A percentile compares a stretch with the other conserved stretches of the same genome.
phyloP scores from a whole-genome alignment of 2,888 invertebrate species.

The Chloroclystis v-ata region DNA sequence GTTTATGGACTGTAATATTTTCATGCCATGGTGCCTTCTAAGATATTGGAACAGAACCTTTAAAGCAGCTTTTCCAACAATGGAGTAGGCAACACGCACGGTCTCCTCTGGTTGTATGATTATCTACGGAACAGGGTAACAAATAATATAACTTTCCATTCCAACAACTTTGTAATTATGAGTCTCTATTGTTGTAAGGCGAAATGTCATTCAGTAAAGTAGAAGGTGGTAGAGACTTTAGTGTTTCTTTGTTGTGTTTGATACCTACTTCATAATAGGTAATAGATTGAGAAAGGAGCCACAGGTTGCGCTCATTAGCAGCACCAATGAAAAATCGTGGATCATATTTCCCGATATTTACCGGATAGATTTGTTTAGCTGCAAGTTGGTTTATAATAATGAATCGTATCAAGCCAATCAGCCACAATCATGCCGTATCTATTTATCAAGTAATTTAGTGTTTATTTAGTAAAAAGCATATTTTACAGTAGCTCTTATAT shows the following conservation, averaged over 20 bases:
- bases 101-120: conserved; percentile 70
- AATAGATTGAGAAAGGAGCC: conserved; percentile 1
- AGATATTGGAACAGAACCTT: conserved; percentile 76
- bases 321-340: not conserved
- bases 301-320: conserved; percentile 6
- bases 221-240: conserved; percentile 22
- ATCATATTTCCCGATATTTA: not conserved
- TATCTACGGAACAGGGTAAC: conserved; percentile 77
- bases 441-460: too few relatives aligned
- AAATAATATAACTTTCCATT: conserved; percentile 67
- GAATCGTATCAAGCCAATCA: too few relatives aligned
- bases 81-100: conserved; percentile 76
- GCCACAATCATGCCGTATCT: too few relatives aligned
- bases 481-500: too few relatives aligned
- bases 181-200: conserved; percentile 23
- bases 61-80: conserved; percentile 78
- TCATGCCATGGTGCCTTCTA: conserved; percentile 79
- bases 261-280: conserved; percentile 1
- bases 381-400: not conserved
- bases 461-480: too few relatives aligned
- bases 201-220: conserved; percentile 12
- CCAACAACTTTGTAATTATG: conserved; percentile 37
- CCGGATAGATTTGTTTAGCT: not conserved
- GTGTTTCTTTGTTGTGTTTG: conserved; percentile 25
- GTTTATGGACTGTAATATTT: conserved; percentile 75